Base-by-base conservation (phyloP, 2,797 vertebrate species). In the Acipenser transmontanus region DNA sequence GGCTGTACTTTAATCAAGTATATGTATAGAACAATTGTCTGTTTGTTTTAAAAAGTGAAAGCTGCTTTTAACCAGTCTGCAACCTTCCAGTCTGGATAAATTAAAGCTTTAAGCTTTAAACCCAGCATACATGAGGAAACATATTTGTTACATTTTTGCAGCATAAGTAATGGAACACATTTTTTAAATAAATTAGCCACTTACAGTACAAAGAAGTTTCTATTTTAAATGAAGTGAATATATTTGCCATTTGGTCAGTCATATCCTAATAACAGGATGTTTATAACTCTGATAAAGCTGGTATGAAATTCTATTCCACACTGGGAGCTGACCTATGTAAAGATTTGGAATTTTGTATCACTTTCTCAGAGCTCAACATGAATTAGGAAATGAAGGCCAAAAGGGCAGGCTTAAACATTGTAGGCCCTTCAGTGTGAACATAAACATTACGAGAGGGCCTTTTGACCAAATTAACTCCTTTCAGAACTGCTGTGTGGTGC, bases 371-470 rank as follows among this genome's bases (percentile, higher is more conserved):
- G 85, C 78, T 86, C 83, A 81, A 82, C 84, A 87, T 51, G 72
- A 84, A 84, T 80, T 85, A 87, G 88, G 87, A 90, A 91, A 86
- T 76, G 70, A 75, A 68, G 83, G 91, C 87, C 89, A 87, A 81
- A 84, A 87, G 88, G 89, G 81, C 81, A 85, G 80, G 78, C 77
- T 80, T 75, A 86, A 88, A 87, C 83, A 83, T 88, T 86, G 87
- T 90, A 86, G 87, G 83, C 81, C 87, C 85, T 87, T 88, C 89
- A 89, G 89, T 88, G 87, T 84, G 87, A 90, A 91, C 84, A 88
- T 92, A 92, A 92, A 91, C 90, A 91, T 88, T 78, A 85, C 87
- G 87, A 80, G 84, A 88, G 84, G 83, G 80, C 88, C 87, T 90
- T 89, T 84, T 83, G 83, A 83, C 87, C 84, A 90, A 91, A 93